Conservation (phyloP, 2,888 invertebrate species). For the Dryocosmus kuriphilus region DNA sequence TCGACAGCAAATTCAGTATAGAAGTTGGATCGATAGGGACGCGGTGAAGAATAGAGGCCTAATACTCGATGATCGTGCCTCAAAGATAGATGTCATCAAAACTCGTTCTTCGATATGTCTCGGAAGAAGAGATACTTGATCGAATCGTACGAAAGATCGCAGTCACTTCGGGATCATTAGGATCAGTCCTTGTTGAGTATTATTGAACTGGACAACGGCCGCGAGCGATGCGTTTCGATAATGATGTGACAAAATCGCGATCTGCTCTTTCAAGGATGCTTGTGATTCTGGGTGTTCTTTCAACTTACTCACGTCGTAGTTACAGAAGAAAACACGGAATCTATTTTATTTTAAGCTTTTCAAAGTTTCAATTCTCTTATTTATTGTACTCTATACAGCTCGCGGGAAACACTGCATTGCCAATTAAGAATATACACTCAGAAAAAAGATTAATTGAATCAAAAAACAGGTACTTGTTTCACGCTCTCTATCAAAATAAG, state of each 20-base stretch:
- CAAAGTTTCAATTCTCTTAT: background rate
- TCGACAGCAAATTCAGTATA: slow-evolving; percentile 20
- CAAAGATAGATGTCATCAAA: slow-evolving; percentile 37
- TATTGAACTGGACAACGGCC: slow-evolving; percentile 46
- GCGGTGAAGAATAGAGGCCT: slow-evolving; percentile 5
- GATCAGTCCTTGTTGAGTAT: slow-evolving; percentile 46
- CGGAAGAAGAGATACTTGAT: slow-evolving; percentile 25
- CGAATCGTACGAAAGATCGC: slow-evolving; percentile 36
- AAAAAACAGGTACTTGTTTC: too few relatives aligned
- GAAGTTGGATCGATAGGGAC: slow-evolving; percentile 20
- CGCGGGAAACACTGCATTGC: too few relatives aligned
- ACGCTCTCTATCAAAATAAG: too few relatives aligned
- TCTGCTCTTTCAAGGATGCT: slow-evolving; percentile 33
- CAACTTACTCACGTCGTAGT: background rate
- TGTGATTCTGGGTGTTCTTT: slow-evolving; percentile 36
- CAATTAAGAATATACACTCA: too few relatives aligned
- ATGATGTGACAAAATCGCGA: slow-evolving; percentile 62
- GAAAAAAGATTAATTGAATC: too few relatives aligned
- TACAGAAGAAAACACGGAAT: background rate
- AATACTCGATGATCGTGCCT: slow-evolving; percentile 20
- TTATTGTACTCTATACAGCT: too few relatives aligned
- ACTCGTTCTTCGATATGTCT: slow-evolving; percentile 27
- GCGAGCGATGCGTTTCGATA: slow-evolving; percentile 56
- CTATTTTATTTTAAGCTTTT: background rate
- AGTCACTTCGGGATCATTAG: slow-evolving; percentile 63